Conservation (phyloP, 2,797 vertebrate species). For the Mormyrops boulengeri region DNA sequence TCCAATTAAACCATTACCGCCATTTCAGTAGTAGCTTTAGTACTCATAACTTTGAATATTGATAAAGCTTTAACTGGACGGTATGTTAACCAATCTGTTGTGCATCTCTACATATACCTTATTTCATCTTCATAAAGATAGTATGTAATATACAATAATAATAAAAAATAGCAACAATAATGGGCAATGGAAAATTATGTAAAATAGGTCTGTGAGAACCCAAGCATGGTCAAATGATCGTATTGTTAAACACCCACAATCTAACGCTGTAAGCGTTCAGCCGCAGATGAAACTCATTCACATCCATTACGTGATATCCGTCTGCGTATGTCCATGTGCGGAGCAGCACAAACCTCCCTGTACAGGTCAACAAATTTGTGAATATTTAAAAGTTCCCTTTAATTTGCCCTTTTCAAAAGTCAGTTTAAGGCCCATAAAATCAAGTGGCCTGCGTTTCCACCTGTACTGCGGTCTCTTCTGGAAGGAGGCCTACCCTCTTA, state of each 20-base stretch:
- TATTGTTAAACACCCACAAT: background rate
- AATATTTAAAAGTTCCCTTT: background rate
- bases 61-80: background rate
- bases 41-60: background rate
- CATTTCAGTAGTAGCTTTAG: background rate
- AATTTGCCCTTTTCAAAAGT: background rate
- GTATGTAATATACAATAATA: background rate
- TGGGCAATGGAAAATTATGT: background rate
- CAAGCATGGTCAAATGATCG: background rate
- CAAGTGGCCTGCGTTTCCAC: background rate
- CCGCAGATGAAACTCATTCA: background rate
- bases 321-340: background rate
- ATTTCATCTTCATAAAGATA: background rate
- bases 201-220: background rate
- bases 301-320: background rate
- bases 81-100: background rate
- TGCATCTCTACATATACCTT: background rate
- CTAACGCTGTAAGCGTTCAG: background rate
- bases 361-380: background rate
- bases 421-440: background rate
- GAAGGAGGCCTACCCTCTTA: background rate
- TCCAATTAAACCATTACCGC: background rate
- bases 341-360: background rate
- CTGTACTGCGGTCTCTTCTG: background rate
- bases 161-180: background rate